A percentile compares a stretch with the other conserved stretches of the same genome.
Evolutionary conservation across 2,888 invertebrate species (phyloP).

Genomic region (Apantesis nais): DNA sequence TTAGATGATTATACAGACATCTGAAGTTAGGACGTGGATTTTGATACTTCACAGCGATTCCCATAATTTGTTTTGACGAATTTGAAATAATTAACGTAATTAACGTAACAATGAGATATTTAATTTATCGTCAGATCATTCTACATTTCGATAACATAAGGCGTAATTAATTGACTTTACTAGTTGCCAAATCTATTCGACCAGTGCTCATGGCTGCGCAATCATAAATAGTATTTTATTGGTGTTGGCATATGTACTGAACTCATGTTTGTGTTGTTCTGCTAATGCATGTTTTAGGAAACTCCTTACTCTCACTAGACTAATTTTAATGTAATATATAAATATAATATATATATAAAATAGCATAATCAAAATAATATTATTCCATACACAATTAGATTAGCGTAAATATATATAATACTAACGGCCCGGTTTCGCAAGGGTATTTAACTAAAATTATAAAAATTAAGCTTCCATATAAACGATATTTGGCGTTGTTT

Average conservation of each 20-base stretch:
- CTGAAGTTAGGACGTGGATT: too few species aligned
- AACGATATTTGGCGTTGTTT: too few species aligned
- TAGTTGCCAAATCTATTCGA: not conserved
- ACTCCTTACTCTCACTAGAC: not conserved
- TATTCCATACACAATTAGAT: too few species aligned
- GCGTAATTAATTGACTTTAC: not conserved
- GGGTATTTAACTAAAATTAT: too few species aligned
- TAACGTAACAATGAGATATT: not conserved
- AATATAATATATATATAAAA: too few species aligned
- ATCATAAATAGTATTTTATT: not conserved
- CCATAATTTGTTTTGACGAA: not conserved
- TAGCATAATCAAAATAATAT: too few species aligned
- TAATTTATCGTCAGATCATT: not conserved
- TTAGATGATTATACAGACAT: too few species aligned
- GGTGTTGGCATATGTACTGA: not conserved
- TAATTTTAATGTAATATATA: too few species aligned
- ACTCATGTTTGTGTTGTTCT: not conserved
- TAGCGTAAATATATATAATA: too few species aligned
- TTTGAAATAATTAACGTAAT: not conserved
- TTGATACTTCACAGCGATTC: not conserved
- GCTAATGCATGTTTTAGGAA: not conserved
- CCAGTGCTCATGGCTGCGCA: not conserved
- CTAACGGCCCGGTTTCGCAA: too few species aligned
- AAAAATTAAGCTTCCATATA: too few species aligned
- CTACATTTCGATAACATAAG: not conserved